phyloP scores from a whole-genome alignment of 2,888 invertebrate genomes.

The Autographa gamma region DNA sequence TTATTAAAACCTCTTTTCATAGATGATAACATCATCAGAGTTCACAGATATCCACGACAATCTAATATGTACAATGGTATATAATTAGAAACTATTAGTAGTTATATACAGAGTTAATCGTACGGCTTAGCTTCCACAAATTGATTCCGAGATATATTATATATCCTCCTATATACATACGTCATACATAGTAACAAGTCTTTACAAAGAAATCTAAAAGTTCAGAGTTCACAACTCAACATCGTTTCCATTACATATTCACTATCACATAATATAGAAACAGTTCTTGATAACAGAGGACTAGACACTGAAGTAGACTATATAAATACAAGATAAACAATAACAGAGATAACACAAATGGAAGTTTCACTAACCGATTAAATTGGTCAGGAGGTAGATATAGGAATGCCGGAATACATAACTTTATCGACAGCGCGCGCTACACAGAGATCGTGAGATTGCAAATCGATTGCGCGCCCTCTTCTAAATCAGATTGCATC shows the following conservation, averaged over 20 bases:
- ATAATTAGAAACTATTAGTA: constrained; percentile 61
- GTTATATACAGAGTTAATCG: constrained; percentile 55
- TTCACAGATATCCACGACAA: constrained; percentile 78
- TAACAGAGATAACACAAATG: constrained; percentile 40
- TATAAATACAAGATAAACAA: constrained; percentile 46
- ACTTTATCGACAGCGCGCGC: neutral
- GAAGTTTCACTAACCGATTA: constrained; percentile 50
- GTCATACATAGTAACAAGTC: constrained; percentile 34
- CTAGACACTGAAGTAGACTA: constrained; percentile 56
- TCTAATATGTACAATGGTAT: constrained; percentile 78
- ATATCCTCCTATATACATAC: constrained; percentile 46
- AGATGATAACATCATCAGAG: constrained; percentile 70
- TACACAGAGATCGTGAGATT: constrained; percentile 11
- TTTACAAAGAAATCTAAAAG: constrained; percentile 51
- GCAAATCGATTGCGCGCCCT: constrained; percentile 22
- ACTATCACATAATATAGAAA: constrained; percentile 58
- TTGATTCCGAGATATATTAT: constrained; percentile 49
- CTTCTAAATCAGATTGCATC: constrained; percentile 7
- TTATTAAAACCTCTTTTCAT: constrained; percentile 79
- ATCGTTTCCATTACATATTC: constrained; percentile 48
- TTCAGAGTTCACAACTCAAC: constrained; percentile 58
- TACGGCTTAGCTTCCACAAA: constrained; percentile 43
- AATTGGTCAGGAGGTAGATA: constrained; percentile 70
- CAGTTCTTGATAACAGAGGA: constrained; percentile 46
- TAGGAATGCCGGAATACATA: constrained; percentile 47